Evolutionary conservation across 2,113 vertebrate species (phyloP), one percentile per base, ranked within the genome.

Genomic region (Rhombomys opimus): DNA sequence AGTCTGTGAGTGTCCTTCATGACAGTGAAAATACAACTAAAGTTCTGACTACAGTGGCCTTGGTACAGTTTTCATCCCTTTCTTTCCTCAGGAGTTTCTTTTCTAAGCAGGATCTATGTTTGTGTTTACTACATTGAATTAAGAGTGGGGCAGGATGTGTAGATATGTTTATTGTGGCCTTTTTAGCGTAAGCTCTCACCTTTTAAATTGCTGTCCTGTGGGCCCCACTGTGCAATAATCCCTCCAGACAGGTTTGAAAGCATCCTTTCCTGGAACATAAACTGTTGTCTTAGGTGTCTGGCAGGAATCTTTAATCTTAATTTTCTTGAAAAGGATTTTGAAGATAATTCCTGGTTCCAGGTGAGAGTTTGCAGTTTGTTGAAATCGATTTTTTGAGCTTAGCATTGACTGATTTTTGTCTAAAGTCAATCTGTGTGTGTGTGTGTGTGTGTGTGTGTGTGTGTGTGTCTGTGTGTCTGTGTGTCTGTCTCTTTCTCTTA

Each of bases 211-310:
- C 27, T 87, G 86, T 96, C 92, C 95, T 82, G 17, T 72, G 94
- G 95, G 94, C 94, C 97, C 95, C 95, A 91, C 97, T 96, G 97
- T 98, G 97, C 95, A 97, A 84, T 98, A 94, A 96, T 61, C 92
- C 80, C 91, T 52, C 67, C 59, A 61, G 94, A 50, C 59, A 95
- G 93, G 23, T 76, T 54, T 94, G 78, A 65, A 86, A 54, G 87
- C 8, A 25, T 63, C 95, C 54, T 87, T 93, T 63, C 68, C 68
- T 91, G 38, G 81, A 61, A 89, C 88, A 77, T 46, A 78, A 88
- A 70, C 80, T 86, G 32, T 59, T 87, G 61, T 95, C 46, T 89
- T 77, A 54, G 2, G 35, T 89, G 67, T 93, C 92, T 90, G 93
- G 61, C 35, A 78, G 77, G 54, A 95, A 90, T 85, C 75, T 35